Base-by-base conservation (phyloP, 1,140 invertebrate genomes). In the Melipona quadrifasciata region DNA sequence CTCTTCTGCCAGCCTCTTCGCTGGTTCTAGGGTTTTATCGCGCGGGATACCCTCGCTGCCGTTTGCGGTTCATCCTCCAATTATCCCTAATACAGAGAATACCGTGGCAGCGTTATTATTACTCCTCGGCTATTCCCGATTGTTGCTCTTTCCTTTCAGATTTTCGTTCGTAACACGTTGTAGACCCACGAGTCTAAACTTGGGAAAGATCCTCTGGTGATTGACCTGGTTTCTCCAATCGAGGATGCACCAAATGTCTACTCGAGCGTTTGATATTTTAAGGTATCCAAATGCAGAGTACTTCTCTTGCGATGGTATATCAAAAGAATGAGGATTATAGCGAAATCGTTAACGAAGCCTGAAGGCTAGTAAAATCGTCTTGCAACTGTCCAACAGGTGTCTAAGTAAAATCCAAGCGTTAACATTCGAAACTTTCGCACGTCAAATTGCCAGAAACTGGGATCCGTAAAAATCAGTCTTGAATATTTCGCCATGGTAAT, bases 21-120 rank as follows among this genome's bases (percentile, higher is more conserved):
- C 31, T 19, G 34, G 55, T 71, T 27, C 72, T 24, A 53, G 19
- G 86, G 86, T 89, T 90, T 90, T 90, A 90, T 91, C 89, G 85
- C 82, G 68, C 77, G 77, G 61, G 81, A 87, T 90, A 87, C 84
- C 83, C 80, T 84, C 78, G 75, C 87, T 80, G 86, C 89, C 82
- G 86, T 91, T 91, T 83, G 90, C 89, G 86, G 91, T 84, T 90
- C 89, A 86, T 89, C 87, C 91, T 90, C 91, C 91, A 91, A 91
- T 91, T 91, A 91, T 91, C 86, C 87, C 89, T 90, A 89, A 91
- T 90, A 89, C 90, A 87, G 90, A 90, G 86, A 89, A 90, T 81
- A 91, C 87, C 84, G 84, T 90, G 75, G 39, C 61, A 89, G 89
- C 87, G 90, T 91, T 91, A 91, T 91, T 90, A 90, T 89, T 91